Base-by-base conservation (phyloP, 2,797 vertebrate species). In the Poliocrania exsul region DNA sequence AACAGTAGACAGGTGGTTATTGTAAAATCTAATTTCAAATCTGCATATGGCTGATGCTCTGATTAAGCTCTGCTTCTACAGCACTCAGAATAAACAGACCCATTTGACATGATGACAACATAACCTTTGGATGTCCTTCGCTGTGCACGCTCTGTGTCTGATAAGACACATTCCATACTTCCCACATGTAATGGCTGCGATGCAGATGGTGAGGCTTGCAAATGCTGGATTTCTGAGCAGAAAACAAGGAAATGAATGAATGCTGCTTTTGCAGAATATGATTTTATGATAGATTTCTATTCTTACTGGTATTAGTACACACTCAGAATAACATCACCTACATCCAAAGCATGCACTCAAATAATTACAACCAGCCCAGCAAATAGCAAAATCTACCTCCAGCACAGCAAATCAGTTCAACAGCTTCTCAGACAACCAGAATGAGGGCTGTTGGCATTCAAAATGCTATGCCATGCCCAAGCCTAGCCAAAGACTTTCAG, bases 21-120 rank as follows among this genome's bases (percentile, higher is more conserved):
- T 92, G 92, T 91, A 92, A 96, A 95, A 95, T 96, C 93, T 96
- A 94, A 96, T 96, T 96, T 93, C 89, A 89, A 93, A 88, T 94
- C 95, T 96, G 91, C 89, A 90, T 95, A 95, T 75, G 94, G 95
- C 92, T 94, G 87, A 93, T 88, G 92, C 84, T 78, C 88, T 93
- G 95, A 94, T 94, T 91, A 95, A 95, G 92, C 93, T 91, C 91
- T 73, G 94, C 93, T 91, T 64, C 91, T 72, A 24, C 80, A 86
- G 95, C 94, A 56, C 82, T 90, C 91, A 65, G 91, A 93, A 94
- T 95, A 95, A 97, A 96, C 92, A 92, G 91, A 89, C 54, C 92
- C 89, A 92, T 95, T 94, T 96, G 94, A 95, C 81, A 85, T 57
- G 94, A 97, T 87, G 95, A 95, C 93, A 95, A 96, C 91, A 93